Evolutionary conservation across 2,888 invertebrate genomes (phyloP).

Genomic region (Ganaspis brasiliensis): DNA sequence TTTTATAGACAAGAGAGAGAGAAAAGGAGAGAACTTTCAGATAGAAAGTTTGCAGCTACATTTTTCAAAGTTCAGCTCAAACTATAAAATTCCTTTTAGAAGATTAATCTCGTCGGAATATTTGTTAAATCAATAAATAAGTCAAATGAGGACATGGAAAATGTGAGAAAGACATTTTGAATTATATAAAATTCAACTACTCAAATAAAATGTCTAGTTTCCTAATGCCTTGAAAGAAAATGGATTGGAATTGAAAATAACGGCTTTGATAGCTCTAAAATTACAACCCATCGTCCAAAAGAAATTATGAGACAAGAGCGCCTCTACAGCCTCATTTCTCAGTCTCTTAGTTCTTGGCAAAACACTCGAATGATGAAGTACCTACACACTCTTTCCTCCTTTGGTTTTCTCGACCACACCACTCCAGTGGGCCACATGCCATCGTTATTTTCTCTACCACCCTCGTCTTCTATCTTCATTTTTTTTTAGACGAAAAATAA

Average conservation of each 20-base stretch:
- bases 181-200: too few relatives aligned
- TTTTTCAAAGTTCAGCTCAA: too few relatives aligned
- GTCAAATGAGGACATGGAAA: too few relatives aligned
- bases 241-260: background rate
- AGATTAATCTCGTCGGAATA: background rate
- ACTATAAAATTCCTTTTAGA: background rate
- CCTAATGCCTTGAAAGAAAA: background rate
- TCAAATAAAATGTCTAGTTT: background rate
- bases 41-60: background rate
- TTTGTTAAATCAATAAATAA: background rate
- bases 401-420: slow-evolving; percentile 50
- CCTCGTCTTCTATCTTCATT: slow-evolving; percentile 61
- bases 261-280: slow-evolving; percentile 11
- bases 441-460: slow-evolving; percentile 54
- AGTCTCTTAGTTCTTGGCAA: slow-evolving; percentile 56
- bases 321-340: slow-evolving; percentile 37
- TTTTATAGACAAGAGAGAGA: slow-evolving; percentile 1
- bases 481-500: slow-evolving; percentile 56
- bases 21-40: background rate
- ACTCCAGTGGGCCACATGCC: slow-evolving; percentile 8
- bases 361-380: slow-evolving; percentile 51
- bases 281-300: slow-evolving; percentile 55
- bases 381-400: slow-evolving; percentile 44
- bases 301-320: slow-evolving; percentile 63
- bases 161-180: too few relatives aligned